Percentiles rank a stretch among this genome's conserved stretches.
Conservation (phyloP, 2,888 invertebrate species). For the Polydesmus complanatus region DNA sequence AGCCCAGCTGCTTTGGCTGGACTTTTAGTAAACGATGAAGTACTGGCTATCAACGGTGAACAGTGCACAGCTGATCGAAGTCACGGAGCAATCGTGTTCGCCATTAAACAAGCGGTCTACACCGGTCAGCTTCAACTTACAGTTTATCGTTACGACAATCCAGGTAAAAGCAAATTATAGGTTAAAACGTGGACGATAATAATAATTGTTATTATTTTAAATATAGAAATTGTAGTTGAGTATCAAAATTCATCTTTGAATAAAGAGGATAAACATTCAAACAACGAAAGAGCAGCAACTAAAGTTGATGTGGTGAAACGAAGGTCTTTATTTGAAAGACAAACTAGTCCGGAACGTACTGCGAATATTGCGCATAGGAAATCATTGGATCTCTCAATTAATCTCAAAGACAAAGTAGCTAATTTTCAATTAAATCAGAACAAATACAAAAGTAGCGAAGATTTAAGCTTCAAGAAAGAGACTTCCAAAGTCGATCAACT, state of each 20-base stretch:
- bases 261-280: background rate
- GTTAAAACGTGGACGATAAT: too few species aligned
- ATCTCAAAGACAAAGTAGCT: slow-evolving; percentile 21
- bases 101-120: slow-evolving; percentile 22
- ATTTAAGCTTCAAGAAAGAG: background rate
- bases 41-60: slow-evolving; percentile 22
- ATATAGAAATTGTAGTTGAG: background rate
- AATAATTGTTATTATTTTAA: too few species aligned
- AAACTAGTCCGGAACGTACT: slow-evolving; percentile 6
- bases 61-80: slow-evolving; percentile 15
- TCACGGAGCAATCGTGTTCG: slow-evolving; percentile 21
- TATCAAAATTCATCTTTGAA: background rate
- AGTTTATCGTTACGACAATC: slow-evolving; percentile 17
- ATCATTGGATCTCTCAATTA: slow-evolving; percentile 8
- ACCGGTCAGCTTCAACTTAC: slow-evolving; percentile 21
- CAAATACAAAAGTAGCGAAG: background rate
- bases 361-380: slow-evolving; percentile 1
- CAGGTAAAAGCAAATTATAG: slow-evolving; percentile 1
- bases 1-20: slow-evolving; percentile 21
- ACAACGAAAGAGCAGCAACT: slow-evolving; percentile 21
- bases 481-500: background rate
- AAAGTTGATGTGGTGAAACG: slow-evolving; percentile 68
- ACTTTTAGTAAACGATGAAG: slow-evolving; percentile 20
- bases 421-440: slow-evolving; percentile 19
- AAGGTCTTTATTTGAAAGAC: slow-evolving; percentile 59